A percentile compares a stretch with the other conserved stretches of the same genome.
Conservation (phyloP, 2,113 vertebrate genomes). For the Myiopsitta monachus region DNA sequence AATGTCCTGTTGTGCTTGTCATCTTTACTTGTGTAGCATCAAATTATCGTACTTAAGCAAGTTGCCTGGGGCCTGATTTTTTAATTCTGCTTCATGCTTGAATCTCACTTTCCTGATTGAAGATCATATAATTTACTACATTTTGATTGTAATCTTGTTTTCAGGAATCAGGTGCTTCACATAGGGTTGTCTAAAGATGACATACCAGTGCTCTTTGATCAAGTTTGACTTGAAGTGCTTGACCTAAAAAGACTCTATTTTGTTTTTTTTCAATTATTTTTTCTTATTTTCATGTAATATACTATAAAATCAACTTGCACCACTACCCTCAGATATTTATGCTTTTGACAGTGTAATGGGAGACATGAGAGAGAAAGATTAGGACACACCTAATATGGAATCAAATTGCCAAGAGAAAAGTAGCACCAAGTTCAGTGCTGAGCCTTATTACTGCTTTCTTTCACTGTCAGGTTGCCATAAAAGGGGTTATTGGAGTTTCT, state of each 20-base stretch:
- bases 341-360: background rate
- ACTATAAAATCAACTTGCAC: background rate
- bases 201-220: background rate
- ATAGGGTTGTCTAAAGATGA: background rate
- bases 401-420: background rate
- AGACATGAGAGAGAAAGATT: background rate
- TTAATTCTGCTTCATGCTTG: background rate
- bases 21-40: background rate
- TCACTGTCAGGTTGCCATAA: background rate
- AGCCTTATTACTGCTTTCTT: background rate
- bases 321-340: background rate
- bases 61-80: background rate
- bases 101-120: background rate
- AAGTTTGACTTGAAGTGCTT: background rate
- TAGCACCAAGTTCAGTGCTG: background rate
- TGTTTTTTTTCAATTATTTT: background rate
- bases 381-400: background rate
- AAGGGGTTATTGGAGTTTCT: background rate
- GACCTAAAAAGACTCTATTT: background rate
- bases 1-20: background rate
- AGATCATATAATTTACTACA: background rate
- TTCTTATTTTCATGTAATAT: background rate
- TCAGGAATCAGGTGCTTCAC: background rate
- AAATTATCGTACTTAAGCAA: background rate
- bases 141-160: background rate